phyloP scores from a whole-genome alignment of 1,140 invertebrate genomes.

The Acromyrmex heyeri region DNA sequence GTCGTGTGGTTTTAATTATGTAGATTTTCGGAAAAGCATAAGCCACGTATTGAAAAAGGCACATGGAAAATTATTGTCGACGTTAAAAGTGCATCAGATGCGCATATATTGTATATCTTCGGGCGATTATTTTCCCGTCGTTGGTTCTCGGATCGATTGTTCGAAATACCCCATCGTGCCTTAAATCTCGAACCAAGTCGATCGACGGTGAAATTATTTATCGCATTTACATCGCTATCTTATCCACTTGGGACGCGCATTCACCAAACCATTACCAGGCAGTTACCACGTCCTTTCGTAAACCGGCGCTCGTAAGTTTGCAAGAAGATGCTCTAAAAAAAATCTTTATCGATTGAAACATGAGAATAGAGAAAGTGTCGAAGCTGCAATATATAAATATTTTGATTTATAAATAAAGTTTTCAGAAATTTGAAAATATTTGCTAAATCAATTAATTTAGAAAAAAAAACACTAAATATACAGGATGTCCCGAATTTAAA shows the following conservation, averaged over 20 bases:
- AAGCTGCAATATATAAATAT: not conserved
- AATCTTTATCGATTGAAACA: not conserved
- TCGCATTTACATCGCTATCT: constrained; percentile 33
- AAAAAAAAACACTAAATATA: not conserved
- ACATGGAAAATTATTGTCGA: constrained; percentile 48
- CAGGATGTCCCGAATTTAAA: too few species aligned
- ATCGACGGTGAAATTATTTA: constrained; percentile 46
- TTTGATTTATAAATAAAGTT: not conserved
- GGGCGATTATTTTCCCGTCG: constrained; percentile 18
- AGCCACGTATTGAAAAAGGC: constrained; percentile 19
- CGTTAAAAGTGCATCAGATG: constrained; percentile 28
- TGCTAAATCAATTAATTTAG: not conserved
- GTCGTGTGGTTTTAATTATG: constrained; percentile 54
- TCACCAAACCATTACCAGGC: not conserved
- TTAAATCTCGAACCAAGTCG: constrained; percentile 48
- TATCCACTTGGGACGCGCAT: constrained; percentile 6
- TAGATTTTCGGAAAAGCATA: constrained; percentile 41
- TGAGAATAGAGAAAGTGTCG: not conserved
- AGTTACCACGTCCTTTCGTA: not conserved
- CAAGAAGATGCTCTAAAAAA: not conserved
- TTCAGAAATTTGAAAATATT: not conserved
- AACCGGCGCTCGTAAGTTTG: not conserved
- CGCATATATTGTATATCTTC: not conserved
- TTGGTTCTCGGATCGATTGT: constrained; percentile 10
- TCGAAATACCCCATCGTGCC: constrained; percentile 22